Percentiles rank a stretch among this genome's conserved stretches.
Evolutionary conservation across 2,113 vertebrate species (phyloP).

Genomic region (Datnioides undecimradiatus): DNA sequence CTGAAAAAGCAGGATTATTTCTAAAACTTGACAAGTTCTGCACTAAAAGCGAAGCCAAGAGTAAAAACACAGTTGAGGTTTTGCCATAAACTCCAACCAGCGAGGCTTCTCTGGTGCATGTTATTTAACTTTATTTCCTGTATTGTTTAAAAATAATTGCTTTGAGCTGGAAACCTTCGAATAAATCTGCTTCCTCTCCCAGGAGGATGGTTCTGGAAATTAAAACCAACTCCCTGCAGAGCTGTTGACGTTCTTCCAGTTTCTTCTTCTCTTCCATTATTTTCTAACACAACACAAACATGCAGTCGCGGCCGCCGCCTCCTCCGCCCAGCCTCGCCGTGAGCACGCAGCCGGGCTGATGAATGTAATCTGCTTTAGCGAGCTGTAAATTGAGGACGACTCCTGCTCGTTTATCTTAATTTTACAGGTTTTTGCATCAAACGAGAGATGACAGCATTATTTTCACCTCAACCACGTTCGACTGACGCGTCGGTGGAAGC

Average conservation of each 20-base stretch:
- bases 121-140: background rate
- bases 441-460: conserved; percentile 43
- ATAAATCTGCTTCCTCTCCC: background rate
- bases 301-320: background rate
- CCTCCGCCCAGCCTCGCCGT: background rate
- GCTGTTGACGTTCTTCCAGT: background rate
- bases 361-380: conserved; percentile 42
- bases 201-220: background rate
- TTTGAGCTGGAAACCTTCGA: background rate
- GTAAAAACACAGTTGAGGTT: background rate
- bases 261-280: background rate
- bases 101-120: background rate
- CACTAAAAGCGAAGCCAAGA: background rate
- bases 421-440: conserved; percentile 41
- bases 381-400: conserved; percentile 48
- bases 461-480: conserved; percentile 29
- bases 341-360: conserved; percentile 12
- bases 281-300: background rate
- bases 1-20: background rate
- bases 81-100: background rate
- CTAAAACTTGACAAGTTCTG: background rate
- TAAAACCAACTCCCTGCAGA: background rate
- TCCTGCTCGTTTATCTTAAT: conserved; percentile 66
- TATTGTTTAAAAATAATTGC: background rate
- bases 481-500: conserved; percentile 8